Base-by-base conservation (phyloP, 92 coral and sea anemone genomes). In the Plumapathes pennacea region DNA sequence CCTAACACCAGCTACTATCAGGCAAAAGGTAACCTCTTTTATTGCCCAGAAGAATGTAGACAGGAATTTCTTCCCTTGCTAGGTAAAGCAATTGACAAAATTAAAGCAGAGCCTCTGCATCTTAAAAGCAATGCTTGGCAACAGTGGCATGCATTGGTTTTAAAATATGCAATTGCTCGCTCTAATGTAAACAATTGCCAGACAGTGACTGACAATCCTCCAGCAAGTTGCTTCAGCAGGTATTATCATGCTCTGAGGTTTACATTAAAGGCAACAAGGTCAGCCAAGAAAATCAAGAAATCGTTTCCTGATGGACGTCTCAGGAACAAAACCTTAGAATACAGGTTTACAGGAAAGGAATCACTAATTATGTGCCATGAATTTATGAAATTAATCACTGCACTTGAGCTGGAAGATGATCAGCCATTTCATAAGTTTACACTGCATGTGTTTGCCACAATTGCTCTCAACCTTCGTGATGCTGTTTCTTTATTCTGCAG, bases 271-370 rank as follows among this genome's bases (percentile, higher is more conserved):
- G 72, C 73, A 60, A 62, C 60, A 61, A 44, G 73, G 37, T 73
- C 70, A 6, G 79, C 85, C 43, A 78, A 78, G 43, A 78, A 78
- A 41, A 78, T 70, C 34, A 69, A 65, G 22, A 69, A 70, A 55
- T 78, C 78, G 85, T 69, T 78, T 34, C 62, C 45, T 34, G 79
- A 70, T 55, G 79, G 78, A 24, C 72, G 64, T 37, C 10, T 68
- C 15, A 50, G 62, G 8, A 78, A 69, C 62, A 66, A 57, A 23
- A 46, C 34, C 36, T 48, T 70, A 60, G 64, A 58, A 27, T 78
- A 61, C 73, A 69, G 78, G 66, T 78, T 78, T 27, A 75, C 68
- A 23, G 82, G 75, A 22, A 77, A 77, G 48, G 84, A 77, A 57
- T 77, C 77, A 28, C 10, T 52, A 30, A 51, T 62, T 11, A 69